Evolutionary conservation across 2,797 vertebrate species (phyloP).

Genomic region (Lutjanus argentimaculatus): DNA sequence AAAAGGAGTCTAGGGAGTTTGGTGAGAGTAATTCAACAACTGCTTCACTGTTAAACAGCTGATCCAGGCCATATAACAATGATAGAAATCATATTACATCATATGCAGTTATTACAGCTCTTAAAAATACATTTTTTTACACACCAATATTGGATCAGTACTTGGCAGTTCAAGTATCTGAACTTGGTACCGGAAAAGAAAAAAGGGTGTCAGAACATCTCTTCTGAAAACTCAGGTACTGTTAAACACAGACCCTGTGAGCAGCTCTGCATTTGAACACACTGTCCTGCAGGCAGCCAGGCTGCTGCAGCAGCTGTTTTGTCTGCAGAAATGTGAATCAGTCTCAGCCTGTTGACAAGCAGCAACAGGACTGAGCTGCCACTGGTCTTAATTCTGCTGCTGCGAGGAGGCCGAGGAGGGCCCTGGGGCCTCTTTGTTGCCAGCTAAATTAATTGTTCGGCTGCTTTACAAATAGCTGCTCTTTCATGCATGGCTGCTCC

Average conservation of each 20-base stretch:
- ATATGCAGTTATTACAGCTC: too few species aligned
- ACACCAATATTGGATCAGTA: too few species aligned
- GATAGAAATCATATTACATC: too few species aligned
- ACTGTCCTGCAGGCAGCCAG: conserved; percentile 19
- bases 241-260: not conserved
- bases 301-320: conserved; percentile 40
- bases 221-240: not conserved
- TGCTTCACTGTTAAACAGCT: too few species aligned
- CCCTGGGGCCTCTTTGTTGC: conserved; percentile 85
- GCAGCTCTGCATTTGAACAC: not conserved
- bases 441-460: conserved; percentile 86
- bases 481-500: conserved; percentile 85
- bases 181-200: too few species aligned
- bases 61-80: too few species aligned
- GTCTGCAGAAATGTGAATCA: conserved; percentile 77
- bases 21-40: too few species aligned
- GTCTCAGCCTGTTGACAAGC: conserved; percentile 81
- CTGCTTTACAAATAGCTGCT: conserved; percentile 88
- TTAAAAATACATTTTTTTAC: too few species aligned
- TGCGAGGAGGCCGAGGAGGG: conserved; percentile 59
- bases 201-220: too few species aligned
- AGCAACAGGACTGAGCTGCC: conserved; percentile 79
- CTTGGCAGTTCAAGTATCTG: too few species aligned
- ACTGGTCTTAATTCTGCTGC: conserved; percentile 74
- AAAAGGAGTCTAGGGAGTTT: too few species aligned